A percentile compares a stretch with the other conserved stretches of the same genome.
Conservation (phyloP, 2,113 vertebrate species). For the Chelonoidis abingdonii region DNA sequence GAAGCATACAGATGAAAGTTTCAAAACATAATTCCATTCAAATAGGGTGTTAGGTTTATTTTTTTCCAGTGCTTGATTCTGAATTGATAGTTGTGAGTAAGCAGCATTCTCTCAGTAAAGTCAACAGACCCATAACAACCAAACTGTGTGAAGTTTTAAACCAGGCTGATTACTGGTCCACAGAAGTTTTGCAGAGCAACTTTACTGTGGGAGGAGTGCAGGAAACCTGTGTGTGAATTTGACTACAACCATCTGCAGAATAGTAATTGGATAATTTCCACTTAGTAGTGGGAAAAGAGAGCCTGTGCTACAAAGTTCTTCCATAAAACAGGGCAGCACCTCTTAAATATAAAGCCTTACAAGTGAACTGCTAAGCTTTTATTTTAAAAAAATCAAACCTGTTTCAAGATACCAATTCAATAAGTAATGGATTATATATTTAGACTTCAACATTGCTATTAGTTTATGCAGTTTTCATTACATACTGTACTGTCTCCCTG, state of each 20-base stretch:
- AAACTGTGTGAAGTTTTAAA: background rate
- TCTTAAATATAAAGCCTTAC: constrained; percentile 41
- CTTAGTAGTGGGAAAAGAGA: constrained; percentile 10
- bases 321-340: background rate
- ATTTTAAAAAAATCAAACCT: background rate
- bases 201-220: constrained; percentile 23
- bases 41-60: background rate
- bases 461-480: background rate
- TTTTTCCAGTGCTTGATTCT: background rate
- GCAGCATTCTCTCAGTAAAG: background rate
- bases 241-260: background rate
- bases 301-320: background rate
- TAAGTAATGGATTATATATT: background rate
- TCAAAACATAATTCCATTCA: background rate
- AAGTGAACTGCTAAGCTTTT: constrained; percentile 22
- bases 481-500: background rate
- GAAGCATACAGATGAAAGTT: background rate
- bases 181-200: rapidly evolving
- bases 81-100: background rate
- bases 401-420: background rate
- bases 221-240: constrained; percentile 2
- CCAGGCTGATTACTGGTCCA: background rate
- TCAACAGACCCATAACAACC: rapidly evolving
- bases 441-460: background rate
- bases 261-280: constrained; percentile 40